Evolutionary conservation across 2,797 vertebrate genomes (phyloP).

Genomic region (Danio kyathit): DNA sequence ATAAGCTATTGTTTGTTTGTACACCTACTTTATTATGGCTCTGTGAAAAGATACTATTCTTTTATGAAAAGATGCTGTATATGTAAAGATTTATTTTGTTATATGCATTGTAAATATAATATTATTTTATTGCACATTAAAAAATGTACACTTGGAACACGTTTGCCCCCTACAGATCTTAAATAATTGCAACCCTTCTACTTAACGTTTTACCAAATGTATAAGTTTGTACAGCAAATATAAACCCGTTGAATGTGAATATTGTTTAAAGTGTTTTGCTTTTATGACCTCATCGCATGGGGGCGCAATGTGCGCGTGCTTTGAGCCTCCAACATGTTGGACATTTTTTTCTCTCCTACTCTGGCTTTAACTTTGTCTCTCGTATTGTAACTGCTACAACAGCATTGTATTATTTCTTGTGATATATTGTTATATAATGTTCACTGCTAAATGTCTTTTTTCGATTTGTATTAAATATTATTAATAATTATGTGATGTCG

Average conservation of each 20-base stretch:
- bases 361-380: neutral
- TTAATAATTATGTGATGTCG: neutral
- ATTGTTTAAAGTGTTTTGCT: neutral
- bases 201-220: neutral
- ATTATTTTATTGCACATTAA: constrained; percentile 25
- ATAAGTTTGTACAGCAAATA: neutral
- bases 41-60: neutral
- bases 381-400: neutral
- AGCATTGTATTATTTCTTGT: neutral
- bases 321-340: neutral
- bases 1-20: neutral
- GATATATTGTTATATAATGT: neutral
- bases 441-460: neutral
- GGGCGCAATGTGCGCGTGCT: constrained; percentile 36
- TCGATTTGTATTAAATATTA: neutral
- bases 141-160: neutral
- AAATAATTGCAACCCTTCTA: neutral
- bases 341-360: neutral
- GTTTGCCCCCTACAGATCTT: neutral
- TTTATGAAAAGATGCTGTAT: neutral
- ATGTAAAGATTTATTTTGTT: constrained; percentile 7
- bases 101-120: constrained; percentile 13
- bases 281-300: constrained; percentile 31
- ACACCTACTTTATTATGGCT: neutral
- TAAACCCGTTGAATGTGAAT: constrained; percentile 12